Conservation (phyloP, 2,888 invertebrate species). For the Mythimna loreyi region DNA sequence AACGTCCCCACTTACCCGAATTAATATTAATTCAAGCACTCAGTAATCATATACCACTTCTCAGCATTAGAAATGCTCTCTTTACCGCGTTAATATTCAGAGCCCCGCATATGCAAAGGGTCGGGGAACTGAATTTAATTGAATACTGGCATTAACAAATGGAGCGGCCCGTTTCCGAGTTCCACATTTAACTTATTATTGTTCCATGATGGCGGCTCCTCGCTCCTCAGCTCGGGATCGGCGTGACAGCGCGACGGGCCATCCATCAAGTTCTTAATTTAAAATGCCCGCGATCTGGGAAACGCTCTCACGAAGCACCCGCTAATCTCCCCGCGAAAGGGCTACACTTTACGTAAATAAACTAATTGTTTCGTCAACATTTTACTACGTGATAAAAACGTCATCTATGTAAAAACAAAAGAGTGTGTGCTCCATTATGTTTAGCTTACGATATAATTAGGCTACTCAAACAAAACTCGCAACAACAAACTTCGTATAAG, state of each 20-base stretch:
- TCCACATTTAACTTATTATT: conserved; percentile 89
- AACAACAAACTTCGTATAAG: conserved; percentile 77
- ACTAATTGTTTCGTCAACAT: conserved; percentile 81
- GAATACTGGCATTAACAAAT: conserved; percentile 90
- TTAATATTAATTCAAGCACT: conserved; percentile 70
- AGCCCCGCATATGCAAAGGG: conserved; percentile 85
- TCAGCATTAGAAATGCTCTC: conserved; percentile 77
- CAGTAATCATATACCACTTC: conserved; percentile 71
- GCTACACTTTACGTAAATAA: conserved; percentile 79
- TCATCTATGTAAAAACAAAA: conserved; percentile 71
- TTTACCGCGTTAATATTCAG: conserved; percentile 83
- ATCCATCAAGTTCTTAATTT: conserved; percentile 90
- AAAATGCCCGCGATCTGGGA: conserved; percentile 88
- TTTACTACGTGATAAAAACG: conserved; percentile 76
- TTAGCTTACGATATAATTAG: conserved; percentile 76
- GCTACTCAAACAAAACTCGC: conserved; percentile 72
- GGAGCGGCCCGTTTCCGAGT: conserved; percentile 87
- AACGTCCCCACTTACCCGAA: conserved; percentile 63
- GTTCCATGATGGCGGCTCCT: conserved; percentile 81
- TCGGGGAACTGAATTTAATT: conserved; percentile 88
- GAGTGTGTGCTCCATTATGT: conserved; percentile 64
- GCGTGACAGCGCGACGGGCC: conserved; percentile 86
- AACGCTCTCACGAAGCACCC: conserved; percentile 80
- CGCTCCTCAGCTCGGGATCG: conserved; percentile 77
- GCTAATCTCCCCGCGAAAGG: conserved; percentile 83